Evolutionary conservation across 2,888 invertebrate species (phyloP), one percentile per base, ranked within the genome.

Genomic region (Drosophila birchii): DNA sequence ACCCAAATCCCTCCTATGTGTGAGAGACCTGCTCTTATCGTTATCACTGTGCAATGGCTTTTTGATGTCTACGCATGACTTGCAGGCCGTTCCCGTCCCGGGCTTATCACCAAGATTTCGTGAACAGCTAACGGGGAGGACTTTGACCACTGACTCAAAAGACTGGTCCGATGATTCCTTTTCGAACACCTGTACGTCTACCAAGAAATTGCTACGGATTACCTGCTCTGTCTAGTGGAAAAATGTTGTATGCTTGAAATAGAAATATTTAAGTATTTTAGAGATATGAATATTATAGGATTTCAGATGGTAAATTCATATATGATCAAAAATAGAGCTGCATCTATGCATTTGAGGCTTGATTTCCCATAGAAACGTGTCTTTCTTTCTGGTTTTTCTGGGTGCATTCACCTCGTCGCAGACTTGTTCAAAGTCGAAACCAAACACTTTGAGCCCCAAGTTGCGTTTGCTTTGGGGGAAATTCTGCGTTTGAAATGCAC

Each of bases 381-480:
- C 20, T 23, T 56, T 11, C 9, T 38, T 18, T 56, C 20, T 39
- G 23, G 49, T 44, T 44, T 20, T 26, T 36, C 12, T 14, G 32
- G 47, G 68, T 68, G 56, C 68, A 68, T 68, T 69, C 68, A 68
- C 67, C 67, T 68, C n/a, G 20, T 9, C 2, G 7, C 51, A 34
- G 51, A 32, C 55, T 38, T 32, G 61, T 61, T 47, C 41, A 34
- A 26, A 36, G 26, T 16, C 43, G 36, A 63, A 66, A 64, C 26
- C 14, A 3, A 43, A 63, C 29, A 51, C 64, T 66, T 36, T 64
- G 9, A 34, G 39, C 61, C 38, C 14, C 23, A 29, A 47, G 45
- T 23, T 47, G 29, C 14, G 32, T 38, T 39, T 34, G 34, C 44
- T n/a, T 54, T 18, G 34, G 43, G 43, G 26, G 12, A 34, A 57